Base-by-base conservation (phyloP, 92 coral and sea anemone species). In the Actinernus sp. region DNA sequence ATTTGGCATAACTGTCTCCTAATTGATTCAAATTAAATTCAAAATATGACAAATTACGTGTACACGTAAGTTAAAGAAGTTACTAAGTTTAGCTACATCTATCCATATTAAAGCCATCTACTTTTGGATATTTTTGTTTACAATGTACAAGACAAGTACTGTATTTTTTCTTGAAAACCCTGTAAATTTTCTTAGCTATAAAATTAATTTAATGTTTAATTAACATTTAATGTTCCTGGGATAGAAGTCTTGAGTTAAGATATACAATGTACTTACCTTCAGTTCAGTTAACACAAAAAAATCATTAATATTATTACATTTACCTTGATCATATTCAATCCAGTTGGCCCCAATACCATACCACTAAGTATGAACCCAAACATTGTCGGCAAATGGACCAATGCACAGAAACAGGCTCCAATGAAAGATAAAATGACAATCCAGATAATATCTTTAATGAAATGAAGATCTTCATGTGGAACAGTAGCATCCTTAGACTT, bases 351-450 rank as follows among this genome's bases (percentile, higher is more conserved):
- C 43, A 94, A 75, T 32, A 91, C 71, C 88, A 94, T 92, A 11
- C 98, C 98, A 58, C 97, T 81, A n/a, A 94, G 55, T 37, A 94
- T 92, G 80, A 92, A 85, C 20, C 97, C 98, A 87, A 94, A 94
- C 98, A 94, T 91, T 49, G 96, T 84, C 2, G 98, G 98, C 28
- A 94, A 49, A 37, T 84, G 97, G 37, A 87, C 60, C 4, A 84
- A 40, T 3, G 87, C 51, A 61, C 98, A 94, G 3, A 84, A 24
- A 73, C 87, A 76, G n/a, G 95, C 88, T 34, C 96, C 88, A 21
- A 84, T 18, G 61, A 91, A 94, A 28, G 92, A 91, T 29, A 91
- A 57, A 49, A 95, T 55, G 24, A 88, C 61, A 58, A 91, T 91
- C 41, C 73, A 79, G 23, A 95, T 85, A 58, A 95, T 87, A 20